Evolutionary conservation across 1,140 invertebrate species (phyloP).

Genomic region (Drosophila kikkawai): DNA sequence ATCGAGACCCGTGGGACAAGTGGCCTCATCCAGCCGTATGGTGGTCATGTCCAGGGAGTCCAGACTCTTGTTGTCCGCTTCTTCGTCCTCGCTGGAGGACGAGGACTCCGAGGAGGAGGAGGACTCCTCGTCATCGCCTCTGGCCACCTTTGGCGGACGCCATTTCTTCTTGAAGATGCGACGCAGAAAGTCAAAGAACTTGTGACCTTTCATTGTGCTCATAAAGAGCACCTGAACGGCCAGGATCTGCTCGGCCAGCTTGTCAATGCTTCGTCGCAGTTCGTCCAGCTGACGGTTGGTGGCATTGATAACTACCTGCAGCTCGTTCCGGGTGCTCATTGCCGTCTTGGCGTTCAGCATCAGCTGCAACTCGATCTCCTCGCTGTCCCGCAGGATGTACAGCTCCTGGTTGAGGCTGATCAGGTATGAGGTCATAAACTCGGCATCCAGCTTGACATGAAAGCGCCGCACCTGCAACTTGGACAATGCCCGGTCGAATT

Average conservation of each 20-base stretch:
- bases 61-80: conserved; percentile 87
- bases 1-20: conserved; percentile 91
- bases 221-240: conserved; percentile 87
- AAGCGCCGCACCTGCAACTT: conserved; percentile 88
- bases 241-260: conserved; percentile 87
- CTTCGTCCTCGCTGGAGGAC: conserved; percentile 87
- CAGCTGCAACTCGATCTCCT: conserved; percentile 89
- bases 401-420: conserved; percentile 93
- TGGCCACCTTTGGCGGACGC: conserved; percentile 86
- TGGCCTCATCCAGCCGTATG: conserved; percentile 89
- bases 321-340: conserved; percentile 82
- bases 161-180: conserved; percentile 92
- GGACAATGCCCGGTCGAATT: conserved; percentile 89
- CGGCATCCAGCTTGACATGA: conserved; percentile 87
- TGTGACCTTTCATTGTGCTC: conserved; percentile 88
- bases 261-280: conserved; percentile 86
- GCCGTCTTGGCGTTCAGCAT: conserved; percentile 87
- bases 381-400: conserved; percentile 90
- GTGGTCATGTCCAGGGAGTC: conserved; percentile 88
- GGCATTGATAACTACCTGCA: conserved; percentile 86
- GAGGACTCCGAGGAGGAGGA: conserved; percentile 81
- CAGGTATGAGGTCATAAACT: conserved; percentile 88
- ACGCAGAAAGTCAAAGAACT: conserved; percentile 90
- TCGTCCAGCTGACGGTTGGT: conserved; percentile 87
- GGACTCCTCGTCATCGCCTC: conserved; percentile 65